Conservation (phyloP, 2,797 vertebrate genomes). For the Clarias pachynema region DNA sequence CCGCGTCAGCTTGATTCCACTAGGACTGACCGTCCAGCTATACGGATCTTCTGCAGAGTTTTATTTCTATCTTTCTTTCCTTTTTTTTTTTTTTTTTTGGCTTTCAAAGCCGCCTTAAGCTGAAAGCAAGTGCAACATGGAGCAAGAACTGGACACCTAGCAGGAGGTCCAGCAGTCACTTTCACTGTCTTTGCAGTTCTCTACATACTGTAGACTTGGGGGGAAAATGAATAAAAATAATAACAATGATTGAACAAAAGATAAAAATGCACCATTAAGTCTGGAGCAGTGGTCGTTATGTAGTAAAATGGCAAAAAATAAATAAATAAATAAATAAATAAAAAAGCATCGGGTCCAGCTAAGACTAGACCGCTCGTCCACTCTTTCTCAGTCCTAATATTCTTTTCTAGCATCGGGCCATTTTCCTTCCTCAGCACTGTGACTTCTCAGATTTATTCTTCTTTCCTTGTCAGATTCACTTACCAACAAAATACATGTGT, state of each 20-base stretch:
- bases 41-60: not conserved
- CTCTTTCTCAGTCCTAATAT: not conserved
- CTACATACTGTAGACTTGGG: too few species aligned
- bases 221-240: too few species aligned
- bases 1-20: conserved; percentile 17
- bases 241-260: too few species aligned
- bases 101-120: not conserved
- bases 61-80: not conserved
- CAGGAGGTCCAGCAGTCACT: not conserved
- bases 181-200: not conserved
- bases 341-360: too few species aligned
- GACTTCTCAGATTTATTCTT: conserved; percentile 39
- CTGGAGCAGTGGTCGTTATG: too few species aligned
- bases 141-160: not conserved
- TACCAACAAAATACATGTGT: conserved; percentile 3
- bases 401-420: not conserved
- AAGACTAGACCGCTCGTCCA: not conserved
- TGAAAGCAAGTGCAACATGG: not conserved
- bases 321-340: too few species aligned
- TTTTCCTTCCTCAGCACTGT: conserved; percentile 46
- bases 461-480: conserved; percentile 33
- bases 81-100: not conserved
- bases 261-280: too few species aligned
- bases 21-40: not conserved
- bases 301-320: too few species aligned